These are phyloP conservation scores for Gnatocerus cornutus DNA, from an alignment of 2,888 invertebrate genomes.

Conservation along the genomic window DNA sequence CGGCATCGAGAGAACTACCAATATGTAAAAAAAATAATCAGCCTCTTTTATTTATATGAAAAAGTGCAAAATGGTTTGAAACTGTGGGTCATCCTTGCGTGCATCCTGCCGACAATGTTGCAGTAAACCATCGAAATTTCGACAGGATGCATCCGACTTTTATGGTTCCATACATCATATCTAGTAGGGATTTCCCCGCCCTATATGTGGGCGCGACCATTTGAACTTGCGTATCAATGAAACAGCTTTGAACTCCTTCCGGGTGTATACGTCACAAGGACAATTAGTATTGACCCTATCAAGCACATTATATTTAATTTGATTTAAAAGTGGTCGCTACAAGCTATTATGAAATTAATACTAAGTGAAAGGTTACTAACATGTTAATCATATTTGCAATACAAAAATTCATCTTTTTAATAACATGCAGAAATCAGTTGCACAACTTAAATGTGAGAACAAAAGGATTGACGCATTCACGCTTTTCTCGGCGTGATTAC, in stretches of 20 bases:
- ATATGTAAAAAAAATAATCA: no score
- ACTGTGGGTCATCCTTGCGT: no score
- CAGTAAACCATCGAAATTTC: no score
- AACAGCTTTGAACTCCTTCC: conserved; percentile 18
- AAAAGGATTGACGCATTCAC: conserved; percentile 12
- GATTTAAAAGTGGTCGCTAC: conserved; percentile 6
- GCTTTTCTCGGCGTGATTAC: background rate
- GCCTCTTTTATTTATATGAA: no score
- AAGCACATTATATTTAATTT: background rate
- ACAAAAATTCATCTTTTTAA: conserved; percentile 2
- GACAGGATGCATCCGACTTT: no score
- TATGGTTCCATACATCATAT: no score
- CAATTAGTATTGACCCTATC: conserved; percentile 19
- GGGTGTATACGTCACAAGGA: conserved; percentile 21
- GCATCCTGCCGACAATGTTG: no score
- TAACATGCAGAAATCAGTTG: background rate
- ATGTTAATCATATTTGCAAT: conserved; percentile 5
- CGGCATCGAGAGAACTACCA: no score
- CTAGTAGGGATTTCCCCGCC: no score
- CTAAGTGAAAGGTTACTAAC: conserved; percentile 15
- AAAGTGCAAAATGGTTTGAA: no score
- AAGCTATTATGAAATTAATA: conserved; percentile 13
- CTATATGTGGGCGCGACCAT: no score
- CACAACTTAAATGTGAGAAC: background rate
- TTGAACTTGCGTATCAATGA: no score